phyloP scores from a whole-genome alignment of 2,113 vertebrate species.

The Chascanopsetta lugubris region DNA sequence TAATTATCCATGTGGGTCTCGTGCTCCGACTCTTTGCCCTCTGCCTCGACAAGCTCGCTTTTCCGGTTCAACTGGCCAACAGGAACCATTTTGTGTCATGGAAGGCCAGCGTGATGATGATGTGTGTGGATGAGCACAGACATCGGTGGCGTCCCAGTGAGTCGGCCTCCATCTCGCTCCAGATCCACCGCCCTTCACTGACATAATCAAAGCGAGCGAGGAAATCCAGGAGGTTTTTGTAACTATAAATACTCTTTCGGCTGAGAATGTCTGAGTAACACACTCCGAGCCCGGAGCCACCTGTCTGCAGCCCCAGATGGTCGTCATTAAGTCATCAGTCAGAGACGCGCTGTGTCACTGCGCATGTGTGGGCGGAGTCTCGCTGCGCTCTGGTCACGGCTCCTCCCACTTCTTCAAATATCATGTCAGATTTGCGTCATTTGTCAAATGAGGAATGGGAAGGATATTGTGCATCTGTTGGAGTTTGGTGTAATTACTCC shows the following conservation, averaged over 20 bases:
- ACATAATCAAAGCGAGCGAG: background rate
- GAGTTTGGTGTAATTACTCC: background rate
- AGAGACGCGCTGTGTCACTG: conserved; percentile 3
- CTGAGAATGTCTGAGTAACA: conserved; percentile 1
- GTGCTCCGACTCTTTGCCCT: conserved; percentile 34
- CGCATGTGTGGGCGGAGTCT: conserved; percentile 13
- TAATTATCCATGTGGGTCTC: conserved; percentile 3
- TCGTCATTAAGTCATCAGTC: conserved; percentile 58
- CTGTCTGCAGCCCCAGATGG: conserved; percentile 57
- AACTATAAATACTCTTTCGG: background rate
- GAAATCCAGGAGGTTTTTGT: background rate
- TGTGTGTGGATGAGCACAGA: conserved; percentile 11
- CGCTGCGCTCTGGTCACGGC: background rate
- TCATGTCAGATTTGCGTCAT: background rate
- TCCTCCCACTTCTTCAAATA: too few relatives aligned
- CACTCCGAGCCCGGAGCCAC: conserved; percentile 21
- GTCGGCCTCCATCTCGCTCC: background rate
- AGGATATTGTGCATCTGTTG: too few relatives aligned
- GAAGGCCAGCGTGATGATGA: conserved; percentile 18
- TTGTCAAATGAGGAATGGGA: too few relatives aligned
- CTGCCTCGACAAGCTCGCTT: conserved; percentile 56
- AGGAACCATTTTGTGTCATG: conserved; percentile 35
- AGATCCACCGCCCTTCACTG: background rate
- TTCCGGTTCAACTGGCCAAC: conserved; percentile 41
- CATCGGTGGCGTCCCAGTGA: too few relatives aligned